Base-by-base conservation (phyloP, 2,797 vertebrate species). In the Acanthurus leucopareius region DNA sequence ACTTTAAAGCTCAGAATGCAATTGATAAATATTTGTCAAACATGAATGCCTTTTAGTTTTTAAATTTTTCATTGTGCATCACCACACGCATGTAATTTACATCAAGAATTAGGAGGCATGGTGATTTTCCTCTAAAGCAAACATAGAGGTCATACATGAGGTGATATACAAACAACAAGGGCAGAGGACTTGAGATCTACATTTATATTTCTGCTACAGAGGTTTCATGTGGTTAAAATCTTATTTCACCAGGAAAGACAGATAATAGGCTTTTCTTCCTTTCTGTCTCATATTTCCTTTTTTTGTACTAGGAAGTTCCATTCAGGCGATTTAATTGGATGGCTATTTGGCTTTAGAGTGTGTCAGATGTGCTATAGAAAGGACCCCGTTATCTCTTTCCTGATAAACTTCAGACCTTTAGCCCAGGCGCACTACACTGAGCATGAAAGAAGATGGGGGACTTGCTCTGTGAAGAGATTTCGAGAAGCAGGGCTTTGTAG, bases 391-490 rank as follows among this genome's bases (percentile, higher is more conserved):
- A 82, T 90, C 86, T 85, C 28, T 7, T 64, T 73, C 69, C 67
- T 78, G 80, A 90, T 84, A 82, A 86, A 79, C 75, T 53, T 56
- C 51, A 32, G 69, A 88, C 89, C 85, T 92, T 91, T 88, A 78
- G 81, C 71, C 68, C 45, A 25, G 75, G 75, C 74, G 80, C 74
- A 77, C 22, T 11, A 70, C 80, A 70, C 54, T 35, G 58, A 83
- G 80, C 61, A 62, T 49, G 67, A 73, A 80, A 81, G 73, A 79
- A 84, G 80, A 87, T 77, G 64, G 66, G 60, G 74, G 58, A 61
- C 69, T 86, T 52, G 67, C 79, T 86, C 73, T 75, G 69, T 63
- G 63, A 65, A 77, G 77, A 90, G 87, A 89, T 87, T 82, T 86
- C 57, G 84, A 80, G 81, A 80, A 89, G 61, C 62, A 62, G 61